phyloP scores from a whole-genome alignment of 2,888 invertebrate genomes.

The Ectemnius lituratus region DNA sequence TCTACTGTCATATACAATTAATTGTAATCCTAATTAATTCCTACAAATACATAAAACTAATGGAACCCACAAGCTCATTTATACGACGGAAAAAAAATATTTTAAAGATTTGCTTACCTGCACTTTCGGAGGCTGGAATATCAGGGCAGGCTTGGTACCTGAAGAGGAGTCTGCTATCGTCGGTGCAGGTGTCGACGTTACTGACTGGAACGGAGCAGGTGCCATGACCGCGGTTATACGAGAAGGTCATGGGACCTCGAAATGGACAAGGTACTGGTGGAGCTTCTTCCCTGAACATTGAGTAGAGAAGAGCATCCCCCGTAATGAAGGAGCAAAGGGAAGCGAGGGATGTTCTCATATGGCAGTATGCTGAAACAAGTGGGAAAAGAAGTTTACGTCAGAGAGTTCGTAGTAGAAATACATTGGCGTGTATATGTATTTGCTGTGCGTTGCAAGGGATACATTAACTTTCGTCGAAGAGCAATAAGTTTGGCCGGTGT shows the following conservation, averaged over 20 bases:
- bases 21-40: too few species aligned
- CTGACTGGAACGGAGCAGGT: constrained; percentile 94
- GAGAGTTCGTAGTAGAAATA: neutral
- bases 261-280: constrained; percentile 94
- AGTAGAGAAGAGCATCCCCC: constrained; percentile 92
- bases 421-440: neutral
- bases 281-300: constrained; percentile 93
- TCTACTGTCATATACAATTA: too few species aligned
- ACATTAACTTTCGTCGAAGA: constrained; percentile 30
- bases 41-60: too few species aligned
- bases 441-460: constrained; percentile 8
- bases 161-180: constrained; percentile 92
- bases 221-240: constrained; percentile 94
- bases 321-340: constrained; percentile 92
- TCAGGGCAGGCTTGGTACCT: constrained; percentile 97
- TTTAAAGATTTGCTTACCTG: constrained; percentile 81
- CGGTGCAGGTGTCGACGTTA: constrained; percentile 95
- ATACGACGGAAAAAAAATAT: neutral
- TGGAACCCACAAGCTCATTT: too few species aligned
- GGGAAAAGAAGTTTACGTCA: neutral
- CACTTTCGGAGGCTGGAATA: constrained; percentile 93
- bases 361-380: constrained; percentile 85
- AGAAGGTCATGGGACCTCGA: constrained; percentile 93
- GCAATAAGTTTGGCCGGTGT: constrained; percentile 44
- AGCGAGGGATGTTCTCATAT: constrained; percentile 86